These are phyloP conservation scores for Phrynosoma blainvillii DNA, from an alignment of 2,113 vertebrate species.

Conservation along the genomic window DNA sequence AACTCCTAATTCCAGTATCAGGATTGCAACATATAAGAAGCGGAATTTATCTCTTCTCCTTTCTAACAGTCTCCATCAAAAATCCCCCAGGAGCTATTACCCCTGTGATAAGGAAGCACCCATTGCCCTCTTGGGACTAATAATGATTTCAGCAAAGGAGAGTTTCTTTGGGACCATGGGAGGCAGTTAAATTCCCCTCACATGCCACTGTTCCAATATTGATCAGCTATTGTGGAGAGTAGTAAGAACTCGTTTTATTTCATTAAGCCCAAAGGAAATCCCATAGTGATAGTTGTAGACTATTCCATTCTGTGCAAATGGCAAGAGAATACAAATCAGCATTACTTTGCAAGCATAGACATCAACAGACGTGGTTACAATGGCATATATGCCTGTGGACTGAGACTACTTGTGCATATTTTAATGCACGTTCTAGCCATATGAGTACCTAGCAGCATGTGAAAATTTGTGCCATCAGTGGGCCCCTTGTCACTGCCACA, in stretches of 20 bases:
- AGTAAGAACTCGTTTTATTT: neutral
- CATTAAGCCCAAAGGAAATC: too few species aligned
- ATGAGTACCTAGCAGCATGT: neutral
- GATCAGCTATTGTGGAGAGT: neutral
- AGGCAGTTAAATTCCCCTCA: neutral
- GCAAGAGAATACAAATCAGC: neutral
- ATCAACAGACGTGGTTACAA: neutral
- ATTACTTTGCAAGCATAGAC: neutral
- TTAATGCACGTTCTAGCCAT: neutral
- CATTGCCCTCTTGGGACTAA: neutral
- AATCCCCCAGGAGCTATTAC: neutral
- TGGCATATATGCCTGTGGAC: too few species aligned
- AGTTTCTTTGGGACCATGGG: neutral
- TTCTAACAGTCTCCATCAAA: neutral
- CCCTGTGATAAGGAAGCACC: neutral
- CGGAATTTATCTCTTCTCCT: too few species aligned
- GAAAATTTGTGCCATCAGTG: neutral
- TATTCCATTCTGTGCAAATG: neutral
- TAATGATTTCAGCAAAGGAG: neutral
- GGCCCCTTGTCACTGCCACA: too few species aligned
- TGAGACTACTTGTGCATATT: neutral
- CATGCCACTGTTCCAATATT: neutral
- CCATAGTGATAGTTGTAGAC: too few species aligned
- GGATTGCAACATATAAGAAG: neutral
- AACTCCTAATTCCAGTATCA: neutral